Percentiles rank a stretch among this genome's conserved stretches.
These are phyloP conservation scores for Amphipoea lucens DNA, from an alignment of 2,888 invertebrate species.

Conservation along the genomic window DNA sequence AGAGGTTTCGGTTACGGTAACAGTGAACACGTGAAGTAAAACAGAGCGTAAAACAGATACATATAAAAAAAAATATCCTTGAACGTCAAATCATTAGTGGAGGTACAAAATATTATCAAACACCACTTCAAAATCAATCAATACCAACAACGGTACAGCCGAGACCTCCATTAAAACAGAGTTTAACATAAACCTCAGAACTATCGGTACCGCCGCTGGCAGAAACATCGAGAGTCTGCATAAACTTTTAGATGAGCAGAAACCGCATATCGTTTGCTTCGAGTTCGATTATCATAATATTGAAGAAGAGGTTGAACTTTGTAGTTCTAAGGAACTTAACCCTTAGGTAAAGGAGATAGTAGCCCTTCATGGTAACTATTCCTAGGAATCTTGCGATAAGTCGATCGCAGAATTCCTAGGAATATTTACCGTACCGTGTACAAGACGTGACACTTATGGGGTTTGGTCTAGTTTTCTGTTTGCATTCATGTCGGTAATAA, in stretches of 20 bases:
- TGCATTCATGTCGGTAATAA: too few species aligned
- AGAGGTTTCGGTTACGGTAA: too few species aligned
- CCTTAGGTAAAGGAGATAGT: neutral
- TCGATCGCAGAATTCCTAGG: too few species aligned
- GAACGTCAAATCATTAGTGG: slow-evolving; percentile 3
- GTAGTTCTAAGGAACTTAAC: neutral
- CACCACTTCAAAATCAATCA: slow-evolving; percentile 11
- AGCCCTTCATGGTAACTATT: neutral
- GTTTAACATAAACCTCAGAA: slow-evolving; percentile 31
- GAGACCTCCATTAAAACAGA: slow-evolving; percentile 22
- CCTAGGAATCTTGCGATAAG: neutral
- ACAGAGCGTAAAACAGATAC: neutral
- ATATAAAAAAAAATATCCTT: neutral
- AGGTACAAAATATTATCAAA: slow-evolving; percentile 1
- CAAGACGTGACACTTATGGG: too few species aligned
- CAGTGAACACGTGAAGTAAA: too few species aligned
- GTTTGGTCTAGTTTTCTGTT: too few species aligned
- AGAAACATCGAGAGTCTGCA: slow-evolving; percentile 22
- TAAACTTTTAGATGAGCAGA: slow-evolving; percentile 39
- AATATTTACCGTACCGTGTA: too few species aligned
- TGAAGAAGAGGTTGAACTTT: slow-evolving; percentile 12
- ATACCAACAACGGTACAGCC: slow-evolving; percentile 1
- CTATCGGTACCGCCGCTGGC: slow-evolving; percentile 30
- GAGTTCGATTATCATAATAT: slow-evolving; percentile 30
- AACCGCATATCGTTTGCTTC: slow-evolving; percentile 33